Conservation (phyloP, 2,797 vertebrate genomes). For the Sarcophilus harrisii region DNA sequence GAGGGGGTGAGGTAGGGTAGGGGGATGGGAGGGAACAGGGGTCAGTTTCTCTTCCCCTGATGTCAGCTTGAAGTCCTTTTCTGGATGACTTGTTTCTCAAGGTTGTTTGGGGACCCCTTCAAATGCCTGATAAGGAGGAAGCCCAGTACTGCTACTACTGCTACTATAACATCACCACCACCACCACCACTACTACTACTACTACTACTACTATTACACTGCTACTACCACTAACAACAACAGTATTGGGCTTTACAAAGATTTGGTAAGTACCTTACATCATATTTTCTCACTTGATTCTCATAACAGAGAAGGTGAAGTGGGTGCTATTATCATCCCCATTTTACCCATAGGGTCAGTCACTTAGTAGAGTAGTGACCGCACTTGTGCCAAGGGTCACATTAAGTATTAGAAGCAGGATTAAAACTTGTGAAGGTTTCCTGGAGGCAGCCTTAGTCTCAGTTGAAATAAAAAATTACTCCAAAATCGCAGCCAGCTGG, state of each 20-base stretch:
- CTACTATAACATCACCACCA: no score
- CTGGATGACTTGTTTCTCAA: not conserved
- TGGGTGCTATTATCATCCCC: not conserved
- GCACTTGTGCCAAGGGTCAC: no score
- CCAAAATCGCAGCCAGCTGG: no score
- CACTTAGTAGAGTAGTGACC: not conserved
- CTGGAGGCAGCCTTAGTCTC: no score
- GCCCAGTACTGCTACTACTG: no score
- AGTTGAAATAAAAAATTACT: no score
- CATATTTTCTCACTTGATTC: not conserved
- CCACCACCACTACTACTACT: no score
- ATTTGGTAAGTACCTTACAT: not conserved
- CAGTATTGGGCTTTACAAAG: not conserved
- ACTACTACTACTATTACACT: no score
- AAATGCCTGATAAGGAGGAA: not conserved
- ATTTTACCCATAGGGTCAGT: not conserved
- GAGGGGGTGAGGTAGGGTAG: not conserved
- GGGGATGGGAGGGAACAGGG: not conserved
- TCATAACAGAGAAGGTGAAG: not conserved
- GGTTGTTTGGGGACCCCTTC: not conserved
- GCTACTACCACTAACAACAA: no score
- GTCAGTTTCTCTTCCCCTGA: not conserved
- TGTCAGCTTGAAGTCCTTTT: not conserved
- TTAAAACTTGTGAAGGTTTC: no score
- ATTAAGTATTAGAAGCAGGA: not conserved